Percentiles rank a stretch among this genome's conserved stretches.
phyloP scores from a whole-genome alignment of 2,797 vertebrate genomes.

The Enteromius treurensis region DNA sequence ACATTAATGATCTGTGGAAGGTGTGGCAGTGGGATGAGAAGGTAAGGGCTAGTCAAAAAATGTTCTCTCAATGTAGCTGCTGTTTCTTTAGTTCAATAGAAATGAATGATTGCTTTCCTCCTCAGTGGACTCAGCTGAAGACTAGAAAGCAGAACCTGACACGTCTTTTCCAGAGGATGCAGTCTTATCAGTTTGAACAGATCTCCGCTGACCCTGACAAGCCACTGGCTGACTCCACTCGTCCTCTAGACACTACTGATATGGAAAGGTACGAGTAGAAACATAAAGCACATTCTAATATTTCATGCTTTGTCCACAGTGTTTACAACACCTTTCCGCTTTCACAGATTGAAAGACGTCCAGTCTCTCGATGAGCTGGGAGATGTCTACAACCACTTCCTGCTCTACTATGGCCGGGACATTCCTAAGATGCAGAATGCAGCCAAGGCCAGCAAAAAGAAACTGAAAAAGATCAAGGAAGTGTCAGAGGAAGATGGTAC shows the following conservation, averaged over 20 bases:
- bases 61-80: background rate
- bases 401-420: constrained; percentile 97
- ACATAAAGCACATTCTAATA: background rate
- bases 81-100: background rate
- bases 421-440: constrained; percentile 99
- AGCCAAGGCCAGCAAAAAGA: constrained; percentile 89
- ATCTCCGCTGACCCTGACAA: constrained; percentile 99
- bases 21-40: constrained; percentile 99
- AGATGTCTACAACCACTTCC: constrained; percentile 97
- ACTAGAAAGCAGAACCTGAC: constrained; percentile 96
- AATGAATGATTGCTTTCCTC: constrained; percentile 8
- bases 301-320: background rate
- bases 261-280: constrained; percentile 86
- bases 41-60: constrained; percentile 73
- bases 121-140: constrained; percentile 96
- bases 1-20: constrained; percentile 97
- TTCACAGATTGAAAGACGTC: constrained; percentile 91
- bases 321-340: background rate
- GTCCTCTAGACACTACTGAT: constrained; percentile 93
- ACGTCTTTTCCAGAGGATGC: constrained; percentile 97
- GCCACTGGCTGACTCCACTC: constrained; percentile 93
- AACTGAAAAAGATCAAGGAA: constrained; percentile 89
- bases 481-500: constrained; percentile 87
- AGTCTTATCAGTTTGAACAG: constrained; percentile 96
- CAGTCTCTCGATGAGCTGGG: constrained; percentile 95